Percentiles rank a stretch among this genome's conserved stretches.
Conservation (phyloP, 2,888 invertebrate species). For the Himalopsyche tibetana region DNA sequence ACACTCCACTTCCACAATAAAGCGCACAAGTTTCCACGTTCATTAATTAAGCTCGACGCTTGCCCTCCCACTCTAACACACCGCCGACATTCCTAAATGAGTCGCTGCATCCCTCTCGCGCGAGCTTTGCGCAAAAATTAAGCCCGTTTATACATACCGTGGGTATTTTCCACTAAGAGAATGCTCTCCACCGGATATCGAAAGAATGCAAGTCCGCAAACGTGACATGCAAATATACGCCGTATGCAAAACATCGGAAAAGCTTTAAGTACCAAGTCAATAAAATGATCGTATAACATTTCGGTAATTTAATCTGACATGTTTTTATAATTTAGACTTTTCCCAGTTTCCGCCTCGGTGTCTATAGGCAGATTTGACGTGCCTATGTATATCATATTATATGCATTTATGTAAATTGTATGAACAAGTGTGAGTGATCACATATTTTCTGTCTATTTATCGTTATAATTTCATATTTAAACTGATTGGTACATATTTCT, state of each 20-base stretch:
- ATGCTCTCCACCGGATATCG: constrained; percentile 32
- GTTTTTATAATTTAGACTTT: constrained; percentile 65
- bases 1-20: constrained; percentile 60
- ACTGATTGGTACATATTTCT: too few species aligned
- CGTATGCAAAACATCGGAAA: constrained; percentile 5
- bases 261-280: background rate
- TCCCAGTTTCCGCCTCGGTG: constrained; percentile 52
- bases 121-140: constrained; percentile 79
- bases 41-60: constrained; percentile 77
- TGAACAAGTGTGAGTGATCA: background rate
- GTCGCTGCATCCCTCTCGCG: constrained; percentile 72
- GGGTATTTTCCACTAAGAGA: constrained; percentile 59
- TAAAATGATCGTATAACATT: background rate
- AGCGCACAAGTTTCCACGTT: constrained; percentile 77
- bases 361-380: constrained; percentile 40
- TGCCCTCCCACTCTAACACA: constrained; percentile 72
- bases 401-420: background rate
- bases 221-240: constrained; percentile 4
- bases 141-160: constrained; percentile 68
- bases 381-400: background rate
- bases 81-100: constrained; percentile 76
- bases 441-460: background rate
- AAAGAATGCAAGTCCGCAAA: constrained; percentile 24
- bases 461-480: too few species aligned
- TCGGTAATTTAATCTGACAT: background rate